Percentiles rank a stretch among this genome's conserved stretches.
These are phyloP conservation scores for Caenorhabditis sp. DNA, from an alignment of 2,888 invertebrate genomes.

Conservation along the genomic window DNA sequence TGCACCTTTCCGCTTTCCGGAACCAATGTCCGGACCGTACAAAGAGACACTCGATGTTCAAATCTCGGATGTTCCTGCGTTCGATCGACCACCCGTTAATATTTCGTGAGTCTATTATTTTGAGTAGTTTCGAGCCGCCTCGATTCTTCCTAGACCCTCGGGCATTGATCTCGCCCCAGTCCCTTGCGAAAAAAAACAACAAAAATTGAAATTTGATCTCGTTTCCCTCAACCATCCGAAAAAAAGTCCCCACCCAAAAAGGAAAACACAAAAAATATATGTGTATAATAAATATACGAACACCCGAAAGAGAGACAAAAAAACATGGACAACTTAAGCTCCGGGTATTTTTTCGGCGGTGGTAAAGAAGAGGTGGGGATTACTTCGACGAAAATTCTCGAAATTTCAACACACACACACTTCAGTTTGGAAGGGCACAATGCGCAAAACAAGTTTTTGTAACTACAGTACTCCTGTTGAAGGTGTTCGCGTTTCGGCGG, in stretches of 20 bases:
- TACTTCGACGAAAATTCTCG: too few species aligned
- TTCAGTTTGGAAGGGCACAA: too few species aligned
- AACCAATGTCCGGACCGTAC: constrained; percentile 57
- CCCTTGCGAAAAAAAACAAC: neutral
- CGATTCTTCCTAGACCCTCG: too few species aligned
- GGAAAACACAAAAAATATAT: neutral
- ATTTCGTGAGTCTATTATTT: constrained; percentile 52
- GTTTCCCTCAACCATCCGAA: neutral
- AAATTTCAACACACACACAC: too few species aligned
- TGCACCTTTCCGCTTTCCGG: constrained; percentile 55
- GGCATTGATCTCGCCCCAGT: neutral
- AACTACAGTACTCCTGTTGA: neutral
- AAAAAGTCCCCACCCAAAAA: constrained; percentile 1
- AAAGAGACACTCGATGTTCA: constrained; percentile 60
- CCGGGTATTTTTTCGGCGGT: too few species aligned
- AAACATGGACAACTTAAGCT: neutral
- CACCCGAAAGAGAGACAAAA: neutral
- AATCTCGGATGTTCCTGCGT: constrained; percentile 61
- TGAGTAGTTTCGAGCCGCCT: too few species aligned
- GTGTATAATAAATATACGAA: neutral
- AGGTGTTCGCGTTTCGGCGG: too few species aligned
- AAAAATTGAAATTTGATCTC: constrained; percentile 1
- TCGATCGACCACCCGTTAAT: constrained; percentile 69
- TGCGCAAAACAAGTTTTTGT: neutral
- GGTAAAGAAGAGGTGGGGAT: too few species aligned